Evolutionary conservation across 2,888 invertebrate species (phyloP).

Genomic region (Bellardia bayeri): DNA sequence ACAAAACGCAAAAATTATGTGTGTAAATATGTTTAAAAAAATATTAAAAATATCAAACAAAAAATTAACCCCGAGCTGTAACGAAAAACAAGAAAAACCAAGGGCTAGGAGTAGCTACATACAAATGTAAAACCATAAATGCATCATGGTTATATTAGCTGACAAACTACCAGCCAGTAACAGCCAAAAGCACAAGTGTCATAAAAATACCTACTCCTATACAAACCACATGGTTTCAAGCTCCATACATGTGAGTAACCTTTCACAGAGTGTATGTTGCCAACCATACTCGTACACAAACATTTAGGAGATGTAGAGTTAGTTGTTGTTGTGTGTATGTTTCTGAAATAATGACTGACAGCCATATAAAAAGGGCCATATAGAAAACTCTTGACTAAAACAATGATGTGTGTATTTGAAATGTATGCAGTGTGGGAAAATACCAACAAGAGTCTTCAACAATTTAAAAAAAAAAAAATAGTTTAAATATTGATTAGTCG

Average conservation of each 20-base stretch:
- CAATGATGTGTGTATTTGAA: conserved; percentile 19
- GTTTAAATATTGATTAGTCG: no score
- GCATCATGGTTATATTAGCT: conserved; percentile 44
- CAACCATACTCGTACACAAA: neutral
- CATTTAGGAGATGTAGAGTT: neutral
- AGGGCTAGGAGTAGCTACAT: neutral
- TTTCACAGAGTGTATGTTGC: neutral
- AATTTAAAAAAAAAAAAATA: no score
- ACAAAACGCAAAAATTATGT: conserved; percentile 18
- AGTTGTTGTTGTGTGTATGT: neutral
- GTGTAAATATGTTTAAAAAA: neutral
- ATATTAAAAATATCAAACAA: conserved; percentile 21
- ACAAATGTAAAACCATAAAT: conserved; percentile 11
- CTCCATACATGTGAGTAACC: no score
- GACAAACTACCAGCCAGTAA: conserved; percentile 26
- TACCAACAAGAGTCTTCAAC: neutral
- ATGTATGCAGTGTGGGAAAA: neutral
- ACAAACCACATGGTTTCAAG: neutral
- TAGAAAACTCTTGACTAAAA: conserved; percentile 9
- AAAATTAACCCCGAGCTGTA: conserved; percentile 46
- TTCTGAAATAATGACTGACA: conserved; percentile 34
- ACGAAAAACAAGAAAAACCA: conserved; percentile 8
- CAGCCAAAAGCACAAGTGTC: conserved; percentile 58
- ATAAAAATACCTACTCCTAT: conserved; percentile 35
- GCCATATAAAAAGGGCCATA: conserved; percentile 25